These are phyloP conservation scores for crab-eating macaque (Macaca fascicularis) DNA, from an alignment of 2,113 vertebrate genomes.

Conservation along the genomic window T2T-MFA8v1.1 NC_088389.1:110754001-110754500, in stretches of 20 bases:
- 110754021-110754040: not conserved
- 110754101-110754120: not conserved
- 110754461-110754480: not conserved
- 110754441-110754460: not conserved
- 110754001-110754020: not conserved
- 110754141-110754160: not conserved
- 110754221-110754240: not conserved
- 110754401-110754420: not conserved
- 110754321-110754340: not conserved
- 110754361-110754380: not conserved
- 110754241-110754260: not conserved
- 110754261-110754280: not conserved
- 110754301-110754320: not conserved
- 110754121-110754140: not conserved
- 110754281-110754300: not conserved
- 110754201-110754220: not conserved
- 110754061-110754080: not conserved
- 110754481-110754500: not conserved
- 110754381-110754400: not conserved
- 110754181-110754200: not conserved
- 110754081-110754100: not conserved
- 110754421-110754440: not conserved
- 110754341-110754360: not conserved
- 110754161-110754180: not conserved
- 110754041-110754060: not conserved